phyloP scores from a whole-genome alignment of 2,113 vertebrate genomes.

The Ophthalmolycus amberensis region DNA sequence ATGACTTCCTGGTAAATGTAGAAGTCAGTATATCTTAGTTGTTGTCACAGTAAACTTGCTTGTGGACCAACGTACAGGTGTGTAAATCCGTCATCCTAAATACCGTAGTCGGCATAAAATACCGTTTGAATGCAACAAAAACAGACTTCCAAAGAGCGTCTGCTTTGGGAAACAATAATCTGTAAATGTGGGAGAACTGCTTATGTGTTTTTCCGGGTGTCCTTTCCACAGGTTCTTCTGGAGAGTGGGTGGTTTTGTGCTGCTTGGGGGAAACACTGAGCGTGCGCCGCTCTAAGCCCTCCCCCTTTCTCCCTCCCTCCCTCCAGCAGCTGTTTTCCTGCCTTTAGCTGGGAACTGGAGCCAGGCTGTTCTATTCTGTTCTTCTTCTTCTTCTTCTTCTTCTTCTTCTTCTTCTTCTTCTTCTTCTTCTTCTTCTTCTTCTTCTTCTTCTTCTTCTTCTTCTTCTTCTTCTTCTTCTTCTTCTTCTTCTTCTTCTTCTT shows the following conservation, averaged over 20 bases:
- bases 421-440: no score
- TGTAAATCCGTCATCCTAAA: not conserved
- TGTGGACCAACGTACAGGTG: no score
- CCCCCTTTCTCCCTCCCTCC: conserved; percentile 28
- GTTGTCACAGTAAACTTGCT: not conserved
- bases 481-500: no score
- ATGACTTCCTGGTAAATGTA: not conserved
- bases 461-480: no score
- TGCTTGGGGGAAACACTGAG: conserved; percentile 50
- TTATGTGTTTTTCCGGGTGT: conserved; percentile 9
- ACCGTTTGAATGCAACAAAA: not conserved
- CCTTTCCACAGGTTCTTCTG: not conserved
- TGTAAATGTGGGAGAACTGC: conserved; percentile 8
- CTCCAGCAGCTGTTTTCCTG: conserved; percentile 76
- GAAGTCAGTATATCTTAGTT: not conserved
- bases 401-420: no score
- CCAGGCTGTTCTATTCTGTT: conserved; percentile 58
- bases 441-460: no score
- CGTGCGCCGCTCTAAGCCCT: conserved; percentile 26
- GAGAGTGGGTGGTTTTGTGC: conserved; percentile 30
- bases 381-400: no score
- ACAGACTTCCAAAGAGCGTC: not conserved
- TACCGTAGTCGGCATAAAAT: no score
- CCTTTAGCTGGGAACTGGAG: conserved; percentile 66
- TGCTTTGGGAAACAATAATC: not conserved